Base-by-base conservation (phyloP, 2,113 vertebrate genomes). In the Ceratotherium simum region DNA sequence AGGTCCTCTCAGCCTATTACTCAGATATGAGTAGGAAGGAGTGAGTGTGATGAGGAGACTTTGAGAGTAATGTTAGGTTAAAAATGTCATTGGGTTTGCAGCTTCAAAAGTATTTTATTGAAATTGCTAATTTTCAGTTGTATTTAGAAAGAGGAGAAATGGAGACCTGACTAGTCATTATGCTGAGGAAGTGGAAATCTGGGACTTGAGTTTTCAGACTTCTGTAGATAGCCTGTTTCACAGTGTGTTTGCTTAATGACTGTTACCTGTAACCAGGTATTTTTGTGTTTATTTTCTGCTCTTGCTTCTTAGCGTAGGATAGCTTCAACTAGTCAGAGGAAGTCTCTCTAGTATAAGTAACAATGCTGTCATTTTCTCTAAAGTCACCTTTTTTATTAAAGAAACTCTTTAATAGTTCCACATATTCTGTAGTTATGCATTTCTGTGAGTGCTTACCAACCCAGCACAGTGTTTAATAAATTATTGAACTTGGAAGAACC, bases 401-500 rank as follows among this genome's bases (percentile, higher is more conserved):
- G 95, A 92, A 93, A 73, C 46, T 70, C 96, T 93, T 97, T 90
- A 97, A 94, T 95, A 96, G 92, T 86, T 96, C 73, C 94, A 79
- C 91, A 39, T 82, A 83, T 90, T 92, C 96, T 85, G 36, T 91
- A 70, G 86, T 98, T 96, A 58, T 62, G 78, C 29, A 13, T 96
- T 97, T 97, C 95, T 97, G 91, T 51, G 69, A 96, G 93, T 29
- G 91, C 95, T 95, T 96, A 75, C 95, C 69, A 73, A 95, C 93
- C 97, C 93, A 75, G 95, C 94, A 75, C 4, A 3, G 65, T 94
- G 95, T 98, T 98, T 98, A 98, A 98, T 99, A 98, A 99, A 99
- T 98, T 92, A 99, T 98, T 98, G 98, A 98, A 98, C 98, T 98
- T 96, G 27, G 97, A 98, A 96, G 98, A 98, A 97, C 96, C 97